Conservation (phyloP, 1,140 invertebrate genomes). For the Caerostris darwini region DNA sequence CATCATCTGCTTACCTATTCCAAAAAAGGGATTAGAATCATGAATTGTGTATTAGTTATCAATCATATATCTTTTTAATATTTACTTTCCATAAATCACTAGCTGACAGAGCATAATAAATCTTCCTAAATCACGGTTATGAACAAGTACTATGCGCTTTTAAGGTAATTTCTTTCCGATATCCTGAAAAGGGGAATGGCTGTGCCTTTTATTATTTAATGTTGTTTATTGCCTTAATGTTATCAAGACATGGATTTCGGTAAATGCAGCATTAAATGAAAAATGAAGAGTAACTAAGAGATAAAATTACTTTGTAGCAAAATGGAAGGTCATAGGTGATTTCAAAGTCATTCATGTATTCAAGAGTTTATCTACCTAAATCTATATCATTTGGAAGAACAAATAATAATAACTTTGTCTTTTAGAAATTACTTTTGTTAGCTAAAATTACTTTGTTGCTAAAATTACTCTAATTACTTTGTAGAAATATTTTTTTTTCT, state of each 20-base stretch:
- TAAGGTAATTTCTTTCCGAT: not conserved
- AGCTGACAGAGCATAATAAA: slow-evolving; percentile 23
- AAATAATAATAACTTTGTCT: too few relatives aligned
- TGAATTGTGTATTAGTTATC: slow-evolving; percentile 9
- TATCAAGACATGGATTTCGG: not conserved
- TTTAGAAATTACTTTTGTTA: too few relatives aligned
- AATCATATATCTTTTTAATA: slow-evolving; percentile 32
- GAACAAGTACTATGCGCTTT: not conserved
- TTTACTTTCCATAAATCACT: slow-evolving; percentile 7
- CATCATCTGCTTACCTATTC: not conserved
- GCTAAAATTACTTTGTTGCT: too few relatives aligned
- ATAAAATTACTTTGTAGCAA: too few relatives aligned
- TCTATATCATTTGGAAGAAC: too few relatives aligned
- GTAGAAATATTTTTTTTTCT: too few relatives aligned
- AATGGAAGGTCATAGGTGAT: too few relatives aligned
- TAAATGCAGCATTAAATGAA: too few relatives aligned
- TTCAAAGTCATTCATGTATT: too few relatives aligned
- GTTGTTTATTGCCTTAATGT: not conserved
- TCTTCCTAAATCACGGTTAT: slow-evolving; percentile 15
- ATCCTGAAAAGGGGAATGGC: not conserved
- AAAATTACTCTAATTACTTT: too few relatives aligned
- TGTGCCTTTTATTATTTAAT: not conserved
- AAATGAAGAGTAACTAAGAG: too few relatives aligned
- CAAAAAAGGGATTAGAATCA: not conserved
- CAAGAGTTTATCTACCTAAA: too few relatives aligned